phyloP scores from a whole-genome alignment of 2,797 vertebrate species.

The Manis pentadactyla region DNA sequence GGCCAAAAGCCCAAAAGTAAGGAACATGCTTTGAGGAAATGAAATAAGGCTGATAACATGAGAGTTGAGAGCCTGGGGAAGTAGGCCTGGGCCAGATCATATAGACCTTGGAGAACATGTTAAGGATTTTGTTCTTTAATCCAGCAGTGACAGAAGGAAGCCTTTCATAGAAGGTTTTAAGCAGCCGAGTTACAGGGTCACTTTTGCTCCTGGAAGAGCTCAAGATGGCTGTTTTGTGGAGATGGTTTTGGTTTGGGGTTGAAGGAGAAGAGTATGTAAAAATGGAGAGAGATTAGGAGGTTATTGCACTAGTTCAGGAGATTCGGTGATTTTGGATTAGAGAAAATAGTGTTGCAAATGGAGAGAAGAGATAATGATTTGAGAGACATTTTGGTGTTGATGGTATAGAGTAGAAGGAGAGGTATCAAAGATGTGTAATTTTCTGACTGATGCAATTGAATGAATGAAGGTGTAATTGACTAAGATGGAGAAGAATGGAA shows the following conservation, averaged over 20 bases:
- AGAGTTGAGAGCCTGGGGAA: neutral
- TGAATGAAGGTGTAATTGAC: neutral
- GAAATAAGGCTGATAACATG: slow-evolving; percentile 4
- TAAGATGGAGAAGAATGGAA: neutral
- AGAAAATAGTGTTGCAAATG: neutral
- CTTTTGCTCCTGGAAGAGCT: slow-evolving; percentile 24
- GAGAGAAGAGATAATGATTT: neutral
- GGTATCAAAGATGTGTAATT: neutral
- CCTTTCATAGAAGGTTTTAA: slow-evolving; percentile 1
- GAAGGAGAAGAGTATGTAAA: neutral
- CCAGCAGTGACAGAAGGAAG: neutral
- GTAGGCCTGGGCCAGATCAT: neutral
- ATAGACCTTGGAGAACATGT: neutral
- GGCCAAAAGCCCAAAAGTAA: neutral
- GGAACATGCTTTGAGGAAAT: slow-evolving; percentile 50
- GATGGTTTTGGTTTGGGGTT: slow-evolving; percentile 22
- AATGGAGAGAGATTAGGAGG: neutral
- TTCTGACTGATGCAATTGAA: neutral
- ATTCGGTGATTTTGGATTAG: neutral
- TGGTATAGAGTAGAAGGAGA: neutral
- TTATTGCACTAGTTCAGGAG: neutral
- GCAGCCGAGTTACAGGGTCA: neutral
- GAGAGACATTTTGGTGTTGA: slow-evolving; percentile 29
- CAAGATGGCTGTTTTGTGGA: neutral
- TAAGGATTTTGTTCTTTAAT: slow-evolving; percentile 49